A percentile compares a stretch with the other conserved stretches of the same genome.
Evolutionary conservation across 1,140 invertebrate genomes (phyloP).

Genomic region (Leptinotarsa texana): DNA sequence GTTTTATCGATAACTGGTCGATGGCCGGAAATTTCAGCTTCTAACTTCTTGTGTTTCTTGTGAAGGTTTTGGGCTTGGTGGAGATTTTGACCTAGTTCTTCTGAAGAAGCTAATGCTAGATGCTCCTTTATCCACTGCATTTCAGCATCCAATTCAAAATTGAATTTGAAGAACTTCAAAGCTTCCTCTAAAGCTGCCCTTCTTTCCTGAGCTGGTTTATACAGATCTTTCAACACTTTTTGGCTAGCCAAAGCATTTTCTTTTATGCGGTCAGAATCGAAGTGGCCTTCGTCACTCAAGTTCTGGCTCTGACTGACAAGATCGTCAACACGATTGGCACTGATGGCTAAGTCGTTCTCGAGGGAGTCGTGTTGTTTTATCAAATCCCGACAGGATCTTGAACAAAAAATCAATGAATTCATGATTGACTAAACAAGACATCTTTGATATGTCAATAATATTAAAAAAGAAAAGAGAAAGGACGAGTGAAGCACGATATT

Average conservation of each 20-base stretch:
- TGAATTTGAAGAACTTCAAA: slow-evolving; percentile 87
- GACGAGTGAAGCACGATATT: too few relatives aligned
- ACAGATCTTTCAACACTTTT: slow-evolving; percentile 64
- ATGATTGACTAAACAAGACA: neutral
- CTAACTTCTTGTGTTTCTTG: slow-evolving; percentile 93
- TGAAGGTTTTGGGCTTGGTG: slow-evolving; percentile 89
- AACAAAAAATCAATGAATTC: slow-evolving; percentile 2
- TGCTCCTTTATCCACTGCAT: slow-evolving; percentile 96
- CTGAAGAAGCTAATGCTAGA: slow-evolving; percentile 76
- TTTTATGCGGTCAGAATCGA: slow-evolving; percentile 86
- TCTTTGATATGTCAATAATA: too few relatives aligned
- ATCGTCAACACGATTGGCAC: slow-evolving; percentile 77
- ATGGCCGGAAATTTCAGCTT: slow-evolving; percentile 83
- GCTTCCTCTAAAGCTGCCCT: slow-evolving; percentile 80
- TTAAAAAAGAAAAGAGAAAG: too few relatives aligned
- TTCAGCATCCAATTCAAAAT: slow-evolving; percentile 91
- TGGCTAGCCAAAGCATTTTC: slow-evolving; percentile 77
- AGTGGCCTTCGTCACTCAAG: slow-evolving; percentile 91
- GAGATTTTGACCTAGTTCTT: slow-evolving; percentile 77
- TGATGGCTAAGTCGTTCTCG: slow-evolving; percentile 79
- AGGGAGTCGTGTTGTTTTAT: slow-evolving; percentile 83
- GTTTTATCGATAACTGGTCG: slow-evolving; percentile 81
- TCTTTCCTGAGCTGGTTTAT: slow-evolving; percentile 67
- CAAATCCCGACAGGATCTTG: slow-evolving; percentile 78
- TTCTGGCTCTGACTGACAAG: slow-evolving; percentile 80